These are phyloP conservation scores for Neocloeon triangulifer DNA, from an alignment of 1,140 invertebrate species.

Conservation along the genomic window DNA sequence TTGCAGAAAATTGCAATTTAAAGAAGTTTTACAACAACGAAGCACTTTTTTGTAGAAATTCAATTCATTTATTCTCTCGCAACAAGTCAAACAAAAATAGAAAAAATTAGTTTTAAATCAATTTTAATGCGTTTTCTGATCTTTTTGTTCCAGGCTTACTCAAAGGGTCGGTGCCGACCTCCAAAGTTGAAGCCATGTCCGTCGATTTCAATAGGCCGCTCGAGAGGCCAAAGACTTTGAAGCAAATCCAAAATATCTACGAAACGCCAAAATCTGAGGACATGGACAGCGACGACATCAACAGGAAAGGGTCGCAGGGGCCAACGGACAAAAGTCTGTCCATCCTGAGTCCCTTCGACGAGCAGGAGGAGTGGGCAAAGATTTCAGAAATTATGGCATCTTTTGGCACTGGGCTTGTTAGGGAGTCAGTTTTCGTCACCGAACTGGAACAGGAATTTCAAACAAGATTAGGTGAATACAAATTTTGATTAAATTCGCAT, in stretches of 20 bases:
- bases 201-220: conserved; percentile 20
- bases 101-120: too few relatives aligned
- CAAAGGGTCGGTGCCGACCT: conserved; percentile 49
- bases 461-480: conserved; percentile 28
- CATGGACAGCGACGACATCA: conserved; percentile 17
- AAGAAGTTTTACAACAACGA: too few relatives aligned
- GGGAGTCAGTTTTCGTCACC: conserved; percentile 60
- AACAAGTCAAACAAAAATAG: too few relatives aligned
- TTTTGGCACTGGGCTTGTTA: conserved; percentile 54
- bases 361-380: conserved; percentile 84
- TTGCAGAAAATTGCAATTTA: too few relatives aligned
- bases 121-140: background rate
- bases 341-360: conserved; percentile 71
- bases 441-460: conserved; percentile 69
- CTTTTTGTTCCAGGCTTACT: conserved; percentile 34
- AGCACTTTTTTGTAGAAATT: too few relatives aligned
- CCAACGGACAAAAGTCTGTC: conserved; percentile 26
- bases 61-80: too few relatives aligned
- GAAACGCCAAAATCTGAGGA: conserved; percentile 11
- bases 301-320: conserved; percentile 4
- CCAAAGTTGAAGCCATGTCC: background rate
- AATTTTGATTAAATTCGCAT: too few relatives aligned
- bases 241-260: conserved; percentile 33
- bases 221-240: conserved; percentile 47
- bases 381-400: conserved; percentile 87